Evolutionary conservation across 2,888 invertebrate genomes (phyloP), one percentile per base, ranked within the genome.

Genomic region (Clunio marinus): DNA sequence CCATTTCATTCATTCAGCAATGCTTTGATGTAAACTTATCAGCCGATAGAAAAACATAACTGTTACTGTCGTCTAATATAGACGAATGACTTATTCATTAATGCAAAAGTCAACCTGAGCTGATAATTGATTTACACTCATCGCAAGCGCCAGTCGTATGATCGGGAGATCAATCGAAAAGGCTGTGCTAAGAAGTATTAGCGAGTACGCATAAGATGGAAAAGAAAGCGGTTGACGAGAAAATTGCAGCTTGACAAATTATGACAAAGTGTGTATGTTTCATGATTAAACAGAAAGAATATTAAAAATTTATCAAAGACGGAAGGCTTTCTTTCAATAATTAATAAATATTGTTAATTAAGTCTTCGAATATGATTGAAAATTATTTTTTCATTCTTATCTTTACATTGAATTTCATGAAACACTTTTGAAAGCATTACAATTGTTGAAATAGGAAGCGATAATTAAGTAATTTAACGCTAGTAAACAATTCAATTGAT

Each of bases 51-150:
- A n/a, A n/a, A n/a, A n/a, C n/a, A 10, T 41, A 41, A 41, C 41
- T 41, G 41, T 41, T 10, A 41, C 10, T 41, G 41, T 15, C 15
- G 10, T 15, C 10, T 15, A 10, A 41, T 10, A 41, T 3, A 41
- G 41, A 41, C 41, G 41, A 41, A 41, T 41, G 41, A 41, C 41
- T 41, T 41, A 41, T 41, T 41, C 10, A 41, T 41, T 41, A 15
- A 41, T n/a, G n/a, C 41, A 41, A 41, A 5, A 15, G 15, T 10
- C 41, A 10, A 15, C 10, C n/a, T n/a, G 3, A 2, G 41, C 10
- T 41, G 41, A 41, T 13, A 41, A 41, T 41, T 41, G 41, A 41
- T 5, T 41, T 41, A 41, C 41, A 15, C 2, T 41, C 41, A 15
- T 41, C 41, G 15, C 15, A 5, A n/a, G 15, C 15, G 10, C 10